Percentiles rank a stretch among this genome's conserved stretches.
These are phyloP conservation scores for Poeciliopsis turrubarensis DNA, from an alignment of 2,113 vertebrate genomes.

Conservation along the genomic window DNA sequence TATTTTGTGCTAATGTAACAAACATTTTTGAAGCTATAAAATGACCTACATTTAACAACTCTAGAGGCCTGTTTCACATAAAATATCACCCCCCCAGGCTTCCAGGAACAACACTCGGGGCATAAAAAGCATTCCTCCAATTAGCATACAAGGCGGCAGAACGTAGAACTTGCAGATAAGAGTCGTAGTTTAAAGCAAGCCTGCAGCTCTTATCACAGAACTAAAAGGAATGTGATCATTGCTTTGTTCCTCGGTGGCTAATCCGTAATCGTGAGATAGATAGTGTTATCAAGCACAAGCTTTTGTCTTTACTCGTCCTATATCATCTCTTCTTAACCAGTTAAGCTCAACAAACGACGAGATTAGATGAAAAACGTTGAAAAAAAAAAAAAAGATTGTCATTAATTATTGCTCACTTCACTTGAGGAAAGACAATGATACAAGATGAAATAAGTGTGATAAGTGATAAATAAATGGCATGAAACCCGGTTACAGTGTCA, in stretches of 20 bases:
- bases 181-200: slow-evolving; percentile 57
- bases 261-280: slow-evolving; percentile 72
- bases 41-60: no score
- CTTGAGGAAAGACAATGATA: not conserved
- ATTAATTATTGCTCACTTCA: not conserved
- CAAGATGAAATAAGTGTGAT: not conserved
- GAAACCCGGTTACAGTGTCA: not conserved
- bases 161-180: slow-evolving; percentile 52
- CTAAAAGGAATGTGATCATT: slow-evolving; percentile 46
- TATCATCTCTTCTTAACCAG: slow-evolving; percentile 50
- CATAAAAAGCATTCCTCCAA: slow-evolving; percentile 27
- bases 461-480: not conserved
- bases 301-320: slow-evolving; percentile 44
- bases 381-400: no score
- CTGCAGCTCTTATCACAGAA: slow-evolving; percentile 55
- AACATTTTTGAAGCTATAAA: no score
- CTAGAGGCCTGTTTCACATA: not conserved
- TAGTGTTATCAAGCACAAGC: slow-evolving; percentile 69
- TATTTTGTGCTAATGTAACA: no score
- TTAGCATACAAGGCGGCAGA: slow-evolving; percentile 68
- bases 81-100: not conserved
- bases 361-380: slow-evolving; percentile 6
- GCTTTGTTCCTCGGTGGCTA: slow-evolving; percentile 74
- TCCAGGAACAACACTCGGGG: slow-evolving; percentile 22
- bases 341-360: slow-evolving; percentile 27